Evolutionary conservation across 2,888 invertebrate species (phyloP), one percentile per base, ranked within the genome.

Genomic region (Sinelater perroti): DNA sequence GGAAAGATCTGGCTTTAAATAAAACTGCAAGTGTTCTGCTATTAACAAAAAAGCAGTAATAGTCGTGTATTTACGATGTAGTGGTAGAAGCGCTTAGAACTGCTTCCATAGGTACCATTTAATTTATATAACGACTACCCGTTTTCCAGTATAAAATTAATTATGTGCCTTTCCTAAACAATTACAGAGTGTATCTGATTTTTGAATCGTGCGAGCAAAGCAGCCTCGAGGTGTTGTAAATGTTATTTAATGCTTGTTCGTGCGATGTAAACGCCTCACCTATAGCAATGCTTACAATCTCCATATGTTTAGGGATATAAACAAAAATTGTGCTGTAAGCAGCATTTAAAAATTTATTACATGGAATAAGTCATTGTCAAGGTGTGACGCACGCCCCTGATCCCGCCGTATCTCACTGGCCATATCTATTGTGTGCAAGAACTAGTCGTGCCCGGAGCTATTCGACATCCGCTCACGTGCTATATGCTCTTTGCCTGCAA

Each of bases 391-490:
- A 50, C 50, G 44, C 44, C 56, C 45, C 35, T 56, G 44, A 35
- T 35, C 50, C 44, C 30, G 44, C 42, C 21, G 11, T 28, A 54
- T 40, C 38, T 47, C 30, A 47, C 20, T 35, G 52, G 17, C 24
- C 38, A 40, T 31, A 49, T 47, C 38, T 30, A 55, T 49, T 33
- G 47, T 33, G 21, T 35, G 21, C 28, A 44, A 30, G 40, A 30
- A 44, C 26, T 24, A n/a, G 18, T 16, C 36, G 7, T 26, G 47
- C 52, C 46, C 16, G 35, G 36, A 62, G 68, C 69, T 47, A 60
- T 56, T 62, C 60, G 63, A 67, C 67, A 71, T 71, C 70, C 70
- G 70, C 66, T 70, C 72, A 70, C 70, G 71, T 72, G 70, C 72
- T 70, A 64, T 67, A 71, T 69, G 70, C 63, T 67, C 65, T 63